A percentile compares a stretch with the other conserved stretches of the same genome.
Conservation (phyloP, 2,888 invertebrate genomes). For the Laothoe populi region DNA sequence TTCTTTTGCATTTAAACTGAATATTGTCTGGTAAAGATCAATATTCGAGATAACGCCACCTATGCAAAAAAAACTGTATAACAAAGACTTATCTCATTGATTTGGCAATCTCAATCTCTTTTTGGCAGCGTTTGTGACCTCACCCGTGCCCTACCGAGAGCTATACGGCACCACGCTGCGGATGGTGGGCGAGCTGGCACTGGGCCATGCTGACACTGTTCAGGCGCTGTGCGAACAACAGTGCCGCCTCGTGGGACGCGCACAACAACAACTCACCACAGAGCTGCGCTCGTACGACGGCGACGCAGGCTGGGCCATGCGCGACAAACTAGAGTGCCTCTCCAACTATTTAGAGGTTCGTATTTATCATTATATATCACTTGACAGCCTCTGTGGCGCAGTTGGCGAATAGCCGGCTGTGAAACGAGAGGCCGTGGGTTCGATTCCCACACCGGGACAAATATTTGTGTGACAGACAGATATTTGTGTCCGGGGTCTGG, state of each 20-base stretch:
- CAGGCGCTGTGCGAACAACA: constrained; percentile 42
- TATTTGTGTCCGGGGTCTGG: too few species aligned
- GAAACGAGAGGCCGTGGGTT: too few species aligned
- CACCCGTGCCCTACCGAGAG: constrained; percentile 74
- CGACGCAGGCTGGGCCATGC: constrained; percentile 69
- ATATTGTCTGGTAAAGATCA: too few species aligned
- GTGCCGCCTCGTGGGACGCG: constrained; percentile 16
- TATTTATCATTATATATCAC: constrained; percentile 24
- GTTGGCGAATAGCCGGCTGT: too few species aligned
- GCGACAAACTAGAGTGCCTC: constrained; percentile 81
- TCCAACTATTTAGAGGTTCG: constrained; percentile 87
- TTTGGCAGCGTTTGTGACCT: constrained; percentile 65
- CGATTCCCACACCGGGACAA: too few species aligned
- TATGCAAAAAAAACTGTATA: too few species aligned
- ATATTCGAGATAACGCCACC: too few species aligned
- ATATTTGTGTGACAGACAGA: too few species aligned
- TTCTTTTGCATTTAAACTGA: too few species aligned
- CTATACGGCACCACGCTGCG: constrained; percentile 58
- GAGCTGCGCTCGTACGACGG: constrained; percentile 28
- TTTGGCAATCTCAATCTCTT: too few species aligned
- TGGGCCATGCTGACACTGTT: constrained; percentile 36
- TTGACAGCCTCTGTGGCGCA: too few species aligned
- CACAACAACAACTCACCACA: constrained; percentile 31
- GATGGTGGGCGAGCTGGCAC: constrained; percentile 57
- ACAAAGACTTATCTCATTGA: too few species aligned